Percentiles rank a stretch among this genome's conserved stretches.
phyloP scores from a whole-genome alignment of 2,797 vertebrate species.

The Peromyscus eremicus region DNA sequence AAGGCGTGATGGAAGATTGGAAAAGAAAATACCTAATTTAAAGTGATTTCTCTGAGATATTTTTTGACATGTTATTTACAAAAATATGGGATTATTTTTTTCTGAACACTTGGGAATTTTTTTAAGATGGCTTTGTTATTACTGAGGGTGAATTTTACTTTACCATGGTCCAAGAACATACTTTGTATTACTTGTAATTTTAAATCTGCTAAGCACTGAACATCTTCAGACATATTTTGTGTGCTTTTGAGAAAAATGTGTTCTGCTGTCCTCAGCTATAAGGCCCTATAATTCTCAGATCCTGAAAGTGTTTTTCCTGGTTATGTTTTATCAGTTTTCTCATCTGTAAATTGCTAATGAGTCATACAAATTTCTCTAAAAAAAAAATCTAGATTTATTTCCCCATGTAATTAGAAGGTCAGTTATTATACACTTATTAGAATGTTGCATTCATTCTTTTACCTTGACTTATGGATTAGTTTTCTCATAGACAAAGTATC shows the following conservation, averaged over 20 bases:
- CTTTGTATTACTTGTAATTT: background rate
- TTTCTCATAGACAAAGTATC: background rate
- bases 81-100: background rate
- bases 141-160: background rate
- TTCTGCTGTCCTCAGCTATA: background rate
- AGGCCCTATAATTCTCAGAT: background rate
- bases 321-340: background rate
- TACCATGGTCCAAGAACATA: background rate
- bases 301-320: background rate
- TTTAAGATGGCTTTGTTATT: background rate
- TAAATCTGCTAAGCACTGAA: background rate
- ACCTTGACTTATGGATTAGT: background rate
- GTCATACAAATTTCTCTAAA: background rate
- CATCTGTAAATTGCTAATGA: background rate
- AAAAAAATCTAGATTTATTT: background rate
- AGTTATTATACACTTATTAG: background rate
- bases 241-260: background rate
- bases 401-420: background rate
- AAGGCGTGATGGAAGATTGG: background rate
- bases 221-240: background rate
- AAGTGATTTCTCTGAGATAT: background rate
- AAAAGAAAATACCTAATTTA: background rate
- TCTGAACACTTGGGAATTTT: background rate
- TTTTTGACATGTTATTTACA: background rate
- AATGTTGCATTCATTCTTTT: background rate